A percentile compares a stretch with the other conserved stretches of the same genome.
Conservation (phyloP, 2,797 vertebrate genomes). For the Gymnothorax javanicus region DNA sequence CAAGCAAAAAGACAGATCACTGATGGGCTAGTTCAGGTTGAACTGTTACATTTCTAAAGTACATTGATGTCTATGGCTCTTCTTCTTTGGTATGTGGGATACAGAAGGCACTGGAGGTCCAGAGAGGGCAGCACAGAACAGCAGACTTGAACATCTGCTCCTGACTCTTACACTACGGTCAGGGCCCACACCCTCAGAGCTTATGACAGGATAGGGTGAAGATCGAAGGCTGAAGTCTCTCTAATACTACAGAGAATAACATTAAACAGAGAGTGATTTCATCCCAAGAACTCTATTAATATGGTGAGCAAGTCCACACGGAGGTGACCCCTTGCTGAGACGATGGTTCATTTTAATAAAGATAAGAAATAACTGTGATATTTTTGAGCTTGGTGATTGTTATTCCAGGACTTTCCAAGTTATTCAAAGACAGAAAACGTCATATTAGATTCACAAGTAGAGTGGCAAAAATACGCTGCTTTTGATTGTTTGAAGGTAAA, state of each 20-base stretch:
- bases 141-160: slow-evolving; percentile 32
- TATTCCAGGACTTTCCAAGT: not conserved
- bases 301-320: not conserved
- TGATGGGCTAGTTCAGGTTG: not conserved
- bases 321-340: slow-evolving; percentile 32
- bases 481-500: not conserved
- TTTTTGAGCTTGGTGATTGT: not conserved
- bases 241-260: no score
- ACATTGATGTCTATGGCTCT: not conserved
- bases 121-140: slow-evolving; percentile 11
- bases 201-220: no score
- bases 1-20: not conserved
- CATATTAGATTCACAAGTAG: not conserved
- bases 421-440: not conserved
- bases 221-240: no score
- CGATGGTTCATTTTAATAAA: slow-evolving; percentile 6
- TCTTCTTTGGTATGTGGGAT: not conserved
- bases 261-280: no score
- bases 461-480: not conserved
- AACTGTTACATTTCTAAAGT: not conserved
- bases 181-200: not conserved
- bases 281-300: slow-evolving; percentile 17
- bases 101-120: not conserved
- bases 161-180: not conserved
- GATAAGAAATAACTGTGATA: not conserved